Percentiles rank a stretch among this genome's conserved stretches.
These are phyloP conservation scores for Poecilia velifera DNA, from an alignment of 2,797 vertebrate genomes.

Conservation along the genomic window DNA sequence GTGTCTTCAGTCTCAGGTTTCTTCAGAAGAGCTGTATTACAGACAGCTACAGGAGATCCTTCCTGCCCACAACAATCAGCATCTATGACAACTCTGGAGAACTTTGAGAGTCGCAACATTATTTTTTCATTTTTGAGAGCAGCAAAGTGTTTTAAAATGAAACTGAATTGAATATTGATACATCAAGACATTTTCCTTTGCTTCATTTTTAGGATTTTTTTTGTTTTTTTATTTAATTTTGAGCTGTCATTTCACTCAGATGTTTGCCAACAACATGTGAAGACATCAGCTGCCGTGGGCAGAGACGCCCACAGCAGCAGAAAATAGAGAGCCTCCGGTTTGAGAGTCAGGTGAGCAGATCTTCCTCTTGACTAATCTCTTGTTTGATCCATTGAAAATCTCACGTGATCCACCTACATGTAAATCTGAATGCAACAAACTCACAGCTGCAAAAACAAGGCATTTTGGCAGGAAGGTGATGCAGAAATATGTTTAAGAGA, in stretches of 20 bases:
- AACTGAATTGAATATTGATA: constrained; percentile 13
- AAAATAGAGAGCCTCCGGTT: constrained; percentile 59
- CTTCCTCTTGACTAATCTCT: constrained; percentile 64
- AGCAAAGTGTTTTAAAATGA: background rate
- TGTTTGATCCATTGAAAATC: constrained; percentile 43
- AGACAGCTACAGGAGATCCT: background rate
- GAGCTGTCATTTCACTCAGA: constrained; percentile 20
- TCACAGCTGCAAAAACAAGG: constrained; percentile 13
- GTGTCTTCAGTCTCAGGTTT: background rate
- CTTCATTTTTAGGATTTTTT: background rate
- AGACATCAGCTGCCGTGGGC: constrained; percentile 45
- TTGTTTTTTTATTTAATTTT: background rate
- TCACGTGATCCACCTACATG: constrained; percentile 44
- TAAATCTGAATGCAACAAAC: constrained; percentile 25
- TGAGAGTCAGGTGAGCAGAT: constrained; percentile 69
- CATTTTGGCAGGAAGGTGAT: constrained; percentile 32
- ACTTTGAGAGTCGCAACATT: background rate
- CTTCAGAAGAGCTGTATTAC: background rate
- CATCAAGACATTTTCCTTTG: background rate
- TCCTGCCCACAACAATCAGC: background rate
- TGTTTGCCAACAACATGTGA: constrained; percentile 15
- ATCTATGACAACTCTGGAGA: background rate
- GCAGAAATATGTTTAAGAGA: background rate
- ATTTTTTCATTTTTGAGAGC: background rate
- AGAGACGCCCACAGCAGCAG: constrained; percentile 58